These are phyloP conservation scores for Ispidina picta DNA, from an alignment of 2,797 vertebrate genomes.

Conservation along the genomic window DNA sequence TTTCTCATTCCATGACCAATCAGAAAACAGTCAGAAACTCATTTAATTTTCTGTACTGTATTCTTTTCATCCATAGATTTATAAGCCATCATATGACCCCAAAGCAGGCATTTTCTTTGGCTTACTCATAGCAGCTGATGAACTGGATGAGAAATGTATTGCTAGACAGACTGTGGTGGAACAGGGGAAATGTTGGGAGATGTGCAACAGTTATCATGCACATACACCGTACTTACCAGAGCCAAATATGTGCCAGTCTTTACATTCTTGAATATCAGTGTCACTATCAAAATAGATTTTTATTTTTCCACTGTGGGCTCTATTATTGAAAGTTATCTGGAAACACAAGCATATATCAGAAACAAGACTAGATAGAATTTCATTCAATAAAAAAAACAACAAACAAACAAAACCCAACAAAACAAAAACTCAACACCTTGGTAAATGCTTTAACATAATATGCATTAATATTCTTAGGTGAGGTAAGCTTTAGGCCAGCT, in stretches of 20 bases:
- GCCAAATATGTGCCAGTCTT: constrained; percentile 88
- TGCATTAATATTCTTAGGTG: neutral
- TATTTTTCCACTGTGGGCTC: constrained; percentile 93
- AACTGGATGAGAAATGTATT: neutral
- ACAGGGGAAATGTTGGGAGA: neutral
- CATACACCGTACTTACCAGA: constrained; percentile 78
- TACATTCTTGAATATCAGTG: constrained; percentile 85
- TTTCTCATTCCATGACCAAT: neutral
- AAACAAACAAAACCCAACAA: no score
- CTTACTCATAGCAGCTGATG: neutral
- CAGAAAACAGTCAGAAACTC: neutral
- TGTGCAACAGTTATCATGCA: neutral
- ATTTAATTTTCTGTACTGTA: neutral
- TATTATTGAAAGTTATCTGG: constrained; percentile 93
- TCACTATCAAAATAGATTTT: constrained; percentile 90
- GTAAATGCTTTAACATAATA: neutral
- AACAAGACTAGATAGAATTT: neutral
- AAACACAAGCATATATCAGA: constrained; percentile 14
- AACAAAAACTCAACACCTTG: no score
- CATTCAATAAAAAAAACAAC: neutral
- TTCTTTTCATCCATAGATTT: neutral
- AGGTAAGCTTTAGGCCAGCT: neutral
- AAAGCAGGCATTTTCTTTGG: neutral
- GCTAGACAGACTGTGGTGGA: neutral
- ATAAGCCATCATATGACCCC: neutral